Conservation (phyloP, 2,113 vertebrate genomes). For the Pogona vitticeps region DNA sequence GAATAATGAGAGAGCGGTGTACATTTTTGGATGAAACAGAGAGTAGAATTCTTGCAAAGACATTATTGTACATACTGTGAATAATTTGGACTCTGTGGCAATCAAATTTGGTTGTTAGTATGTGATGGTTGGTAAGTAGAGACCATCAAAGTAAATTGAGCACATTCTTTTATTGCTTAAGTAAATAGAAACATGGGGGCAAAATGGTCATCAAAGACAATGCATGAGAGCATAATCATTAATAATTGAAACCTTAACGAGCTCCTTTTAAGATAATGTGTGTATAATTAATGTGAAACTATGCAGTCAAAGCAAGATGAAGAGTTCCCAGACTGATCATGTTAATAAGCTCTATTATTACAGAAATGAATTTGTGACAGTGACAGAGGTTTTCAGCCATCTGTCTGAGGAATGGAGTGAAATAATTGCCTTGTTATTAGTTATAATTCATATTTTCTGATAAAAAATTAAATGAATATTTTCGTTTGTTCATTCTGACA, state of each 20-base stretch:
- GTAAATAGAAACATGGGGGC: not conserved
- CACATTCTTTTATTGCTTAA: conserved; percentile 14
- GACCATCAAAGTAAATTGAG: conserved; percentile 30
- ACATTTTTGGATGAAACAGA: not conserved
- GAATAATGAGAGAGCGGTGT: not conserved
- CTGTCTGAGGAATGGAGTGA: not conserved
- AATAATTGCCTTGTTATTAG: conserved; percentile 16
- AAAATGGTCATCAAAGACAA: conserved; percentile 10
- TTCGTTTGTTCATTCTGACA: conserved; percentile 12
- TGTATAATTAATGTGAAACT: conserved; percentile 10
- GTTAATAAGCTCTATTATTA: not conserved
- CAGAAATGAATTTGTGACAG: conserved; percentile 28
- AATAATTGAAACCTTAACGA: conserved; percentile 40
- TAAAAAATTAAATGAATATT: not conserved
- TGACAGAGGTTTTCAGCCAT: conserved; percentile 20
- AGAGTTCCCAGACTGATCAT: conserved; percentile 19
- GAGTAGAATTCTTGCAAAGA: not conserved
- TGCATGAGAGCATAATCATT: not conserved
- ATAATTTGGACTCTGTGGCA: not conserved
- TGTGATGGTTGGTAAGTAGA: conserved; percentile 2
- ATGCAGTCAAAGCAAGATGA: not conserved
- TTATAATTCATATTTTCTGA: not conserved
- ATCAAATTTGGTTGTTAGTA: conserved; percentile 1
- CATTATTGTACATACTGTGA: not conserved
- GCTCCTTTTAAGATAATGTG: conserved; percentile 30